Conservation (phyloP, 2,888 invertebrate species). For the Cyaniris semiargus region DNA sequence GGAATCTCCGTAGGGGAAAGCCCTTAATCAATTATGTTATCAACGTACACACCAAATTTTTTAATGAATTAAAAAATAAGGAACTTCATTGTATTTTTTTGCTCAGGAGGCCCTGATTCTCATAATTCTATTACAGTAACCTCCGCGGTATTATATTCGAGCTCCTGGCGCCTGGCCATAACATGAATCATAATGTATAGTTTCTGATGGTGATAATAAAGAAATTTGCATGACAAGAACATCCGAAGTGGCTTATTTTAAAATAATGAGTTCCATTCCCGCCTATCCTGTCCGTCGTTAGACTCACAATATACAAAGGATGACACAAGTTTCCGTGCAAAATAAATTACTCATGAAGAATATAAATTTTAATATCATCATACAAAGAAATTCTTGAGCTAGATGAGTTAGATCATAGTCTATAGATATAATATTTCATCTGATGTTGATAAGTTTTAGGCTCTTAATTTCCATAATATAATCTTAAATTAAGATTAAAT, state of each 20-base stretch:
- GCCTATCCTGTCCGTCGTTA: constrained; percentile 17
- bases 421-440: too few relatives aligned
- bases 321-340: constrained; percentile 22
- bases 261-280: constrained; percentile 13
- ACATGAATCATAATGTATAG: neutral
- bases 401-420: neutral
- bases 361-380: constrained; percentile 27
- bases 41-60: too few relatives aligned
- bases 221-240: constrained; percentile 2
- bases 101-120: neutral
- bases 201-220: neutral
- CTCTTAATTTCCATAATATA: too few relatives aligned
- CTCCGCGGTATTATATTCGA: neutral
- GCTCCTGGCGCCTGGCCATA: neutral
- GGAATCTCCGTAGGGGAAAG: too few relatives aligned
- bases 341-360: constrained; percentile 29
- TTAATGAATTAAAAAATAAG: too few relatives aligned
- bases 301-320: constrained; percentile 24
- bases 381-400: neutral
- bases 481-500: too few relatives aligned
- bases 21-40: too few relatives aligned
- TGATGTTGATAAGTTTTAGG: too few relatives aligned
- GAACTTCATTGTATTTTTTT: neutral
- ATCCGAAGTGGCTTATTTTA: neutral
- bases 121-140: neutral